Conservation (phyloP, 2,888 invertebrate genomes). For the Leptopterna dolabrata region DNA sequence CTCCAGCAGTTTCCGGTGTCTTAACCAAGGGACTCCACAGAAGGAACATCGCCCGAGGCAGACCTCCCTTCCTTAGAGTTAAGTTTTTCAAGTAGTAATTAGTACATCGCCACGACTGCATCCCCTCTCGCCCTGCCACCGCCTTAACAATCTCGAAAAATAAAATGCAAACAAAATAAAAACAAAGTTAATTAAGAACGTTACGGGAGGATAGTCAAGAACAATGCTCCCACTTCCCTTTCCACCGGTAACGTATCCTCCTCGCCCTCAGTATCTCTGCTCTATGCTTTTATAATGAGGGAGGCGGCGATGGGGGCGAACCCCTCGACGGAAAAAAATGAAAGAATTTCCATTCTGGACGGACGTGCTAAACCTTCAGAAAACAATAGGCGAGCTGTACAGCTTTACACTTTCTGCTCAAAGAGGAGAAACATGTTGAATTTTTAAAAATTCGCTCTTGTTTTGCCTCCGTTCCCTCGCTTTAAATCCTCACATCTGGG, state of each 20-base stretch:
- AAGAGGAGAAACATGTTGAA: neutral
- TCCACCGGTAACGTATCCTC: constrained; percentile 20
- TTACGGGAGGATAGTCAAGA: constrained; percentile 41
- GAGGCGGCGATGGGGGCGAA: neutral
- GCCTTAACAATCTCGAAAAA: constrained; percentile 32
- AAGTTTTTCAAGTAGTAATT: constrained; percentile 42
- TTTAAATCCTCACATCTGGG: no score
- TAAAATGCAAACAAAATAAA: constrained; percentile 22
- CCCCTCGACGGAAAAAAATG: constrained; percentile 32
- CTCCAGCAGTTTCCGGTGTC: neutral
- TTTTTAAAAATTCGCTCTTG: neutral
- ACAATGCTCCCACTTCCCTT: constrained; percentile 34
- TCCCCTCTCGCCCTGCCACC: neutral
- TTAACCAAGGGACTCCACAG: neutral
- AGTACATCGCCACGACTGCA: constrained; percentile 35
- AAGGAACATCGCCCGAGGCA: neutral
- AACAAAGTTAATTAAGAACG: constrained; percentile 49
- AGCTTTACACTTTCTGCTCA: neutral
- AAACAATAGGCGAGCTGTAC: constrained; percentile 16
- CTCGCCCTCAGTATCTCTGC: neutral
- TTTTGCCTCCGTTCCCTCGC: no score
- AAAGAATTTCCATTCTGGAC: neutral
- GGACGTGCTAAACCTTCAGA: constrained; percentile 20
- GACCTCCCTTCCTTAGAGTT: neutral
- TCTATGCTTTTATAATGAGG: constrained; percentile 44